Base-by-base conservation (phyloP, 2,113 vertebrate species). In the Asarcornis scutulata region DNA sequence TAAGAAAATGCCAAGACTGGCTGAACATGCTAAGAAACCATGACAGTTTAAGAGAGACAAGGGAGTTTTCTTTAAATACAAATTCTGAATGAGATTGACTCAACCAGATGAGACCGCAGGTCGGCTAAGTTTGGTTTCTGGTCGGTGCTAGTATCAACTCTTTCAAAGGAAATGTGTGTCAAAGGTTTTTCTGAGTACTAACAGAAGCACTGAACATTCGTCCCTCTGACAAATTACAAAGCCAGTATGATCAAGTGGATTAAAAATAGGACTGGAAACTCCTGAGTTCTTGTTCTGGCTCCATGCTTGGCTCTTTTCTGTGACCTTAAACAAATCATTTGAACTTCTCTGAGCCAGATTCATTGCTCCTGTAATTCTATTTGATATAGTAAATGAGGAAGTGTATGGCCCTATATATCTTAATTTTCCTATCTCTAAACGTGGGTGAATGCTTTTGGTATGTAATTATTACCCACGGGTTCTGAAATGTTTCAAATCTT, bases 401-500 rank as follows among this genome's bases (percentile, higher is more conserved):
- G n/a, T 91, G 44, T 64, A 83, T 44, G 53, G 71, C n/a, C 78
- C 81, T 89, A 90, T 95, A 83, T 85, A 62, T 92, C 92, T 94
- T 91, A 52, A 91, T 95, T 95, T 96, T 76, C 77, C 53, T 95
- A 84, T 90, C 95, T 93, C 86, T 50, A 86, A 90, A 84, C 4
- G 3, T 91, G 92, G 88, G 76, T 86, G 95, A 94, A 84, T n/a
- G 62, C 34, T 86, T 93, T 83, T 1, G 10, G 56, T 83, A 9
- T 88, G 88, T 86, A 96, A 94, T 96, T 96, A 92, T 78, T 95
- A 71, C 90, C 86, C 80, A 87, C 44, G 3, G 76, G 66, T 93
- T 92, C 92, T 92, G 90, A 96, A 67, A 79, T 69, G 90, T 91
- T 95, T 93, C 92, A 91, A 18, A 92, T 73, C 91, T 50, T 44